Evolutionary conservation across 1,140 invertebrate species (phyloP), one percentile per base, ranked within the genome.

Genomic region (Aphelenchoides fujianensis): DNA sequence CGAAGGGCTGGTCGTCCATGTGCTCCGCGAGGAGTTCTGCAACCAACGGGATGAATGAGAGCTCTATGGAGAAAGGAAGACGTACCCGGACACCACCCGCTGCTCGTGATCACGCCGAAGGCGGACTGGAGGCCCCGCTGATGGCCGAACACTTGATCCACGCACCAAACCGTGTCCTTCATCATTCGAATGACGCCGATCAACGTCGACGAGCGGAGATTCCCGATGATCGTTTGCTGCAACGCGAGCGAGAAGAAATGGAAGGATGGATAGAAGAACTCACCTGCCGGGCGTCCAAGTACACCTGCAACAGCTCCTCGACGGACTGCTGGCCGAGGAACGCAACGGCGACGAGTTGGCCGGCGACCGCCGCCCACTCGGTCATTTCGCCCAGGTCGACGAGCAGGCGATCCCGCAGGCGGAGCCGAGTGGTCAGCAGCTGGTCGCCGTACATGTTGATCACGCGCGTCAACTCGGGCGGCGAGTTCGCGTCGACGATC

Each of bases 61-160:
- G 23, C 1, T 2, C 12, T 68, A 5, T 30, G 34, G 16, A 9
- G 3, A 62, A 19, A 31, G 3, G 5, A 69, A 68, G 32, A 67
- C 12, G 30, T 30, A 78, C 78, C 76, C 27, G 76, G 76, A 63
- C 67, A 64, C 76, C 78, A 78, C n/a, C 74, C 78, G 3, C 53
- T 35, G 19, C 55, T 59, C 16, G 78, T 68, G 9, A 78, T 30
- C 19, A 62, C 34, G 30, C 72, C 19, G 35, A 80, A 37, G 0
- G 73, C 77, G 23, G 69, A 81, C 59, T 37, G 5, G 16, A 78
- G 36, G 23, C 48, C 76, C 16, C 54, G 34, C 16, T 74, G 72
- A 37, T 36, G 19, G 16, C 74, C 78, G 68, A 78, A 78, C 16
- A 79, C 57, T 48, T 77, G 57, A 32, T 78, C 76, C 36, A 79